Evolutionary conservation across 2,113 vertebrate species (phyloP), one percentile per base, ranked within the genome.

Genomic region (Xenopus tropicalis): DNA sequence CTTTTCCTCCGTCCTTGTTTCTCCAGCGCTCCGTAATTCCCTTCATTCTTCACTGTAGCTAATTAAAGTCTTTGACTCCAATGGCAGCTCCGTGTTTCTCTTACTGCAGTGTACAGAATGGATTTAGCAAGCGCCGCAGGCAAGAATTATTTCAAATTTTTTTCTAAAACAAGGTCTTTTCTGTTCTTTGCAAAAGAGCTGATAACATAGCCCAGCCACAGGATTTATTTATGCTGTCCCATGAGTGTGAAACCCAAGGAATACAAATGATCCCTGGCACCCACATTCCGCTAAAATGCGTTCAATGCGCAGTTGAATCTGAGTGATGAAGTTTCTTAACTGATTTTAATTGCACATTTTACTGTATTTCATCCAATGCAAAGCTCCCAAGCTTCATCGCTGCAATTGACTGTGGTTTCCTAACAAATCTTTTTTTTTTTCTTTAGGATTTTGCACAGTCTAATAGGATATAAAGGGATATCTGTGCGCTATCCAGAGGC

Each of bases 11-110:
- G 46, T 69, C 72, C 73, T 75, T 63, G 66, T 69, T 76, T 59
- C 19, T 63, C 66, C 59, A 43, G 66, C 73, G 63, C 19, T 25
- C 58, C 25, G 46, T 69, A 76, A 76, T 76, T 76, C 73, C 73
- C 65, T 76, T 76, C 73, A 69, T 69, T 66, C 58, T 76, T 76
- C 66, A 63, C 66, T 69, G 73, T 76, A 76, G 73, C 73, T 69
- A 76, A 76, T 76, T 76, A 76, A 76, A 76, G 73, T 59, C 73
- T 69, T 76, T 76, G 73, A 76, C 66, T 69, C 66, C 66, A 76
- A 44, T 63, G 58, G 73, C 73, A 69, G 66, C 46, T 43, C 66
- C 17, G 44, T 69, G 73, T 56, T 76, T 76, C 72, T 69, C 48
- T 24, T 42, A 29, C 73, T 54, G 46, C 66, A 76, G 29, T 63